These are phyloP conservation scores for Orchestes rusci DNA, from an alignment of 2,888 invertebrate species.

Conservation along the genomic window DNA sequence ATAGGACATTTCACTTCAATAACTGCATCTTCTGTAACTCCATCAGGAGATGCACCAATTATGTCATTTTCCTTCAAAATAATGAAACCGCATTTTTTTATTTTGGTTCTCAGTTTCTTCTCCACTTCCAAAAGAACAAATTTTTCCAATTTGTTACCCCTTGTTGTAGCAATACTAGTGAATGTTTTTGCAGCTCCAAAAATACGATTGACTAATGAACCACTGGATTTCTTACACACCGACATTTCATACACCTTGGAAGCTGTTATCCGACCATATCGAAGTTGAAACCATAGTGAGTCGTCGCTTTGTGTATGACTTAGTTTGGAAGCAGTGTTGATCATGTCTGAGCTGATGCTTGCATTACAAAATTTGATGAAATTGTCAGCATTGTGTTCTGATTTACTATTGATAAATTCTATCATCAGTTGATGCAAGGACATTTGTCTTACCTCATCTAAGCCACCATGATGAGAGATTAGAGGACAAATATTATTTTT, in stretches of 20 bases:
- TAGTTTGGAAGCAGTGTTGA: no score
- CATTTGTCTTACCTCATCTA: no score
- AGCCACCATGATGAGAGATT: no score
- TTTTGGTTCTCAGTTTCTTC: not conserved
- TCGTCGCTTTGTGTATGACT: slow-evolving; percentile 12
- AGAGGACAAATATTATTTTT: no score
- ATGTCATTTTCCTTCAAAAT: slow-evolving; percentile 26
- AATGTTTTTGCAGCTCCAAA: slow-evolving; percentile 23
- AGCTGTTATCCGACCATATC: slow-evolving; percentile 20
- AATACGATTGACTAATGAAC: slow-evolving; percentile 24
- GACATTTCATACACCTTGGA: slow-evolving; percentile 17
- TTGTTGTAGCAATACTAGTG: not conserved
- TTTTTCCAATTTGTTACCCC: slow-evolving; percentile 3
- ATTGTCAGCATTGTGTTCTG: no score
- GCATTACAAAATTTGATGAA: no score
- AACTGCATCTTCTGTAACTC: slow-evolving; percentile 24
- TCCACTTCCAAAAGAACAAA: not conserved
- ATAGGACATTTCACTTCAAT: slow-evolving; percentile 32
- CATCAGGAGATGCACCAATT: not conserved
- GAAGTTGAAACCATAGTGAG: slow-evolving; percentile 15
- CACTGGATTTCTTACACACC: slow-evolving; percentile 25
- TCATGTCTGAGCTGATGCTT: no score
- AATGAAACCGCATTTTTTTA: not conserved
- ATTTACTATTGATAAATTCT: no score
- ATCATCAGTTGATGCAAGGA: no score